Conservation (phyloP, 2,888 invertebrate species). For the Palloptera scutellata region DNA sequence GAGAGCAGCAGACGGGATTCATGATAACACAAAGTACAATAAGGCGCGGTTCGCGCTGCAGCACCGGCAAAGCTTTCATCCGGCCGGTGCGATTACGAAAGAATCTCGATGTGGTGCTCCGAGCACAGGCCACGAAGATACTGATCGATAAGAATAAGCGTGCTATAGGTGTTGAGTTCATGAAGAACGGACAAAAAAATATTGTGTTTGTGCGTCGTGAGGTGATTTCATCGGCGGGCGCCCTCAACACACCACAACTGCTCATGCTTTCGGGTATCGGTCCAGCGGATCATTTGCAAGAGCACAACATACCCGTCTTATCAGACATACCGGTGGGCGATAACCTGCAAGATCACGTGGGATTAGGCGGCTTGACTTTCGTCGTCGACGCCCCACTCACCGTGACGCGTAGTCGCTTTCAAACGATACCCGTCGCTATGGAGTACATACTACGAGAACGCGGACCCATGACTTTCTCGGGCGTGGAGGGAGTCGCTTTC, state of each 20-base stretch:
- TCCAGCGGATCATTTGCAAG: constrained; percentile 76
- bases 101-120: constrained; percentile 82
- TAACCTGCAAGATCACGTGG: constrained; percentile 89
- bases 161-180: constrained; percentile 79
- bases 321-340: constrained; percentile 81
- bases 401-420: constrained; percentile 79
- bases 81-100: constrained; percentile 78
- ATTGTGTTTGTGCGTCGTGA: constrained; percentile 79
- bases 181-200: constrained; percentile 72
- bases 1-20: constrained; percentile 83
- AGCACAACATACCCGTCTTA: constrained; percentile 77
- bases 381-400: constrained; percentile 82
- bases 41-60: constrained; percentile 83
- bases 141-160: constrained; percentile 75
- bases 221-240: constrained; percentile 86
- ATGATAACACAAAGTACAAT: constrained; percentile 88
- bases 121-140: constrained; percentile 78
- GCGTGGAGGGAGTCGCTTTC: constrained; percentile 87
- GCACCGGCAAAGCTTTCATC: constrained; percentile 87
- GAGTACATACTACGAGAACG: constrained; percentile 83
- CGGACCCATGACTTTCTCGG: constrained; percentile 84
- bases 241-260: constrained; percentile 87
- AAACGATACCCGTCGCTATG: constrained; percentile 78
- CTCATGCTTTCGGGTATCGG: constrained; percentile 92
- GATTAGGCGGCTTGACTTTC: constrained; percentile 84